Conservation (phyloP, 2,113 vertebrate species). For the Galemys pyrenaicus region DNA sequence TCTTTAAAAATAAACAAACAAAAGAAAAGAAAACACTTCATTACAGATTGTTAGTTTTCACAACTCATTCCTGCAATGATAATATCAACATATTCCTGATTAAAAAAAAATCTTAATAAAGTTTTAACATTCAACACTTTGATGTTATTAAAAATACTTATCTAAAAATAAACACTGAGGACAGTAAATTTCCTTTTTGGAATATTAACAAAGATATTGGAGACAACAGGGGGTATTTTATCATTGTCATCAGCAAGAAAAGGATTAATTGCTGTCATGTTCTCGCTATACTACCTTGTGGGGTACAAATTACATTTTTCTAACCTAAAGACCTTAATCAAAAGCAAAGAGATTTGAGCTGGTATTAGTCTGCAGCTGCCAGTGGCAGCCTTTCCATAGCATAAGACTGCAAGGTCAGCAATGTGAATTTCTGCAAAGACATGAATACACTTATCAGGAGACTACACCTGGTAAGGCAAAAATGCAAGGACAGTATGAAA, state of each 20-base stretch:
- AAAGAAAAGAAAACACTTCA: background rate
- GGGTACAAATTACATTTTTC: constrained; percentile 91
- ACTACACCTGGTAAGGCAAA: constrained; percentile 71
- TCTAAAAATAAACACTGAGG: constrained; percentile 48
- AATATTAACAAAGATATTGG: constrained; percentile 88
- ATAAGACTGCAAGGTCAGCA: constrained; percentile 82
- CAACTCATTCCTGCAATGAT: background rate
- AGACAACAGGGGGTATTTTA: constrained; percentile 85
- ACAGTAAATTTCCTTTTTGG: constrained; percentile 85
- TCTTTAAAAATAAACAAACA: too few relatives aligned
- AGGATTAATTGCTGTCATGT: constrained; percentile 90
- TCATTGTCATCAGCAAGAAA: constrained; percentile 88
- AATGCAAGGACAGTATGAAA: constrained; percentile 66
- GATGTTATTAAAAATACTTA: constrained; percentile 67
- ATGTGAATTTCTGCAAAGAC: constrained; percentile 38
- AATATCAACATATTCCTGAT: background rate
- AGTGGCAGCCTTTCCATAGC: constrained; percentile 66
- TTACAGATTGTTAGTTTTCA: background rate
- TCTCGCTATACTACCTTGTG: constrained; percentile 83
- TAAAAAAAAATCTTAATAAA: background rate
- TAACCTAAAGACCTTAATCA: constrained; percentile 92
- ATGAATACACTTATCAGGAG: constrained; percentile 76
- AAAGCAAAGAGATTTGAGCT: constrained; percentile 86
- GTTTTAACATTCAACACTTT: constrained; percentile 67
- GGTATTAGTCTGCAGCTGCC: constrained; percentile 82